Evolutionary conservation across 1,140 invertebrate genomes (phyloP).

Genomic region (Theocolax elegans): DNA sequence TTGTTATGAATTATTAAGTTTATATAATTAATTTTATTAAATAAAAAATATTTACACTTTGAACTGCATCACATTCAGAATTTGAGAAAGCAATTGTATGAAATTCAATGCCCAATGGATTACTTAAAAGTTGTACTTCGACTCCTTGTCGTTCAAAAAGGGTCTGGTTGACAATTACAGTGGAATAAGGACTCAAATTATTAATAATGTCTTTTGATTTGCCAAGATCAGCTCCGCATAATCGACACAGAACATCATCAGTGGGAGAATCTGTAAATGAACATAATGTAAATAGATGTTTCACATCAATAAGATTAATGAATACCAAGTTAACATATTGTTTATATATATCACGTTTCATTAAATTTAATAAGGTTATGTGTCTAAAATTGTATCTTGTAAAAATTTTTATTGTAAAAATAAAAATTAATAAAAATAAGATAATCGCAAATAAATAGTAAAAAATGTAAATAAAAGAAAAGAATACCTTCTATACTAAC

Average conservation of each 20-base stretch:
- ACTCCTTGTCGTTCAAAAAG: constrained; percentile 66
- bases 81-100: constrained; percentile 65
- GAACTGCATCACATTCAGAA: constrained; percentile 65
- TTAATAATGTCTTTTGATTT: constrained; percentile 66
- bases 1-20: not conserved
- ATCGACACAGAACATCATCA: constrained; percentile 67
- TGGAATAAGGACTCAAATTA: constrained; percentile 64
- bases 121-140: constrained; percentile 66
- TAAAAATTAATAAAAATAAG: not conserved
- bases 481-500: constrained; percentile 26
- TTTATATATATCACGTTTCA: not conserved
- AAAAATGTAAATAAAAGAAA: not conserved
- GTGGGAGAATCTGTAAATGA: constrained; percentile 28
- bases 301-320: too few relatives aligned
- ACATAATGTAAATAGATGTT: too few relatives aligned
- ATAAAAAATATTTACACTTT: constrained; percentile 39
- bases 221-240: constrained; percentile 68
- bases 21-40: not conserved
- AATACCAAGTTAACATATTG: not conserved
- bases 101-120: constrained; percentile 67
- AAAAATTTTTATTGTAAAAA: too few relatives aligned
- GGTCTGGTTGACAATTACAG: constrained; percentile 62
- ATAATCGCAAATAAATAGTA: not conserved
- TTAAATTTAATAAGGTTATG: not conserved
- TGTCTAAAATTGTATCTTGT: not conserved